A percentile compares a stretch with the other conserved stretches of the same genome.
Conservation (phyloP, 30 jellyfish, hydroid and myxozoan species). For the Aurelia sp. region DNA sequence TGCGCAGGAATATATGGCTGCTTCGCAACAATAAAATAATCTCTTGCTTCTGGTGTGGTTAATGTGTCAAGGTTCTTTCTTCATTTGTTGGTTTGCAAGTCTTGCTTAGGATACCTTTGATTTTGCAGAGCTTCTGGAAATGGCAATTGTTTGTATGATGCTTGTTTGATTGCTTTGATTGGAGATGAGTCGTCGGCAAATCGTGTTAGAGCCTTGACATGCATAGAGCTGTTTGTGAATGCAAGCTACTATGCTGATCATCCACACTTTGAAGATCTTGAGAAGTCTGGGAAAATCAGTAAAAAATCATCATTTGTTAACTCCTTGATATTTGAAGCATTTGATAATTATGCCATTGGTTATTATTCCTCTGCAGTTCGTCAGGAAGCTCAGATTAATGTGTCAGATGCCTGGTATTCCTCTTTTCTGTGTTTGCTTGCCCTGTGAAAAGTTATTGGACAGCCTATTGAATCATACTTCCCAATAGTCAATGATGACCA, state of each 20-base stretch:
- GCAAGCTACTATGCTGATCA: slow-evolving; percentile 29
- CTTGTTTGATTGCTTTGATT: slow-evolving; percentile 46
- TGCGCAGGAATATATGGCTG: too few species aligned
- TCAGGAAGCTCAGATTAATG: slow-evolving; percentile 18
- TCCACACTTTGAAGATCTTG: slow-evolving; percentile 23
- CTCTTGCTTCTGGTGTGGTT: too few species aligned
- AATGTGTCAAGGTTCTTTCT: too few species aligned
- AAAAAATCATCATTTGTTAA: slow-evolving; percentile 7
- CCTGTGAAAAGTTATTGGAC: slow-evolving; percentile 33
- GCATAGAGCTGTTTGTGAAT: slow-evolving; percentile 26
- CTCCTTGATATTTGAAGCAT: slow-evolving; percentile 3
- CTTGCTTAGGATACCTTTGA: too few species aligned
- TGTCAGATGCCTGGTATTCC: not conserved
- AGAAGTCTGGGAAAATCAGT: not conserved
- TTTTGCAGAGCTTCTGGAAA: too few species aligned
- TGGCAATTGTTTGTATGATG: slow-evolving; percentile 44
- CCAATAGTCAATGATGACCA: slow-evolving; percentile 3
- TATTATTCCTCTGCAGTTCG: slow-evolving; percentile 1
- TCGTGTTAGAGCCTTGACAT: slow-evolving; percentile 13
- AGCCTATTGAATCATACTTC: slow-evolving; percentile 39
- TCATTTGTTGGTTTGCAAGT: too few species aligned
- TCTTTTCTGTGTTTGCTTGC: slow-evolving; percentile 54
- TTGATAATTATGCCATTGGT: not conserved
- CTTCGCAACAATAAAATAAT: too few species aligned
- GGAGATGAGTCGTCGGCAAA: slow-evolving; percentile 31